Conservation (phyloP, 2,888 invertebrate genomes). For the Callyntrura sp. region DNA sequence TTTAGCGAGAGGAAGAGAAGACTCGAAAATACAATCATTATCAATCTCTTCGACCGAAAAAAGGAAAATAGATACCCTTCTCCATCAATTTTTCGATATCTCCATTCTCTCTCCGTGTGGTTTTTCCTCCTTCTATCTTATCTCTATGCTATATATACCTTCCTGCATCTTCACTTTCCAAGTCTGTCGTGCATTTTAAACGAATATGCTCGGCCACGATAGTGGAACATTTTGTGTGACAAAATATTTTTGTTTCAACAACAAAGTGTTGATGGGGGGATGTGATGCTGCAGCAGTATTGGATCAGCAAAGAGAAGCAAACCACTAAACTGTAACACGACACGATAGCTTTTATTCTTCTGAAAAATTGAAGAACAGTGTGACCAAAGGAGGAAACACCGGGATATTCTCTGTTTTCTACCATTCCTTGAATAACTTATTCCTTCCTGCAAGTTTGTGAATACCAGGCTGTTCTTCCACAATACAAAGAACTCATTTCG, state of each 20-base stretch:
- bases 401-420: conserved; percentile 8
- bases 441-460: too few species aligned
- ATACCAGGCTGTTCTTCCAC: too few species aligned
- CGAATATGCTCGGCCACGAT: background rate
- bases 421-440: background rate
- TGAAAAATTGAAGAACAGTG: background rate
- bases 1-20: background rate
- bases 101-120: conserved; percentile 1
- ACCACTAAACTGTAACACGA: background rate
- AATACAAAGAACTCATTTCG: conserved; percentile 6
- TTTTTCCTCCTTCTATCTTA: background rate
- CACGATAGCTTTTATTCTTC: background rate
- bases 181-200: conserved; percentile 36
- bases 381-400: background rate
- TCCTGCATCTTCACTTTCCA: conserved; percentile 18
- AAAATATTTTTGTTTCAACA: conserved; percentile 24
- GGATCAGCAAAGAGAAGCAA: conserved; percentile 24
- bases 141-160: background rate
- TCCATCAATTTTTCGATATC: background rate
- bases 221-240: background rate
- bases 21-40: conserved; percentile 30
- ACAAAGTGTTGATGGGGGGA: conserved; percentile 6
- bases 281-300: background rate
- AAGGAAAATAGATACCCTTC: background rate
- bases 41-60: background rate